A percentile compares a stretch with the other conserved stretches of the same genome.
These are phyloP conservation scores for Copidosoma floridanum DNA, from an alignment of 1,140 invertebrate genomes.

Conservation along the genomic window DNA sequence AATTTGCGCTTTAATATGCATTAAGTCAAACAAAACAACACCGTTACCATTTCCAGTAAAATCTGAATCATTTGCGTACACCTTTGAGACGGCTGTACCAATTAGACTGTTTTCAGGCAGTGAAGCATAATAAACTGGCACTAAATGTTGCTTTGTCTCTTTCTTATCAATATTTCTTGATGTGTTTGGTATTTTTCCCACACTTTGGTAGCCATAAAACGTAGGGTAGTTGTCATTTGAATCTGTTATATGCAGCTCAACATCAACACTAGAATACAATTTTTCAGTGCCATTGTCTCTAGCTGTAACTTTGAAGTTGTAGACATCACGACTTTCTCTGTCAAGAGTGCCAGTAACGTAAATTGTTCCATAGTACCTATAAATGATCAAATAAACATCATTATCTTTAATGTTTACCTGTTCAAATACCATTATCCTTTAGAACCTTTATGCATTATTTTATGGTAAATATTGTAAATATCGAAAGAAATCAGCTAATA, in stretches of 20 bases:
- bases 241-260: slow-evolving; percentile 78
- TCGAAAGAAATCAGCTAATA: no score
- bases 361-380: slow-evolving; percentile 70
- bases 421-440: no score
- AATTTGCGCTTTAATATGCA: slow-evolving; percentile 59
- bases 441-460: no score
- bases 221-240: slow-evolving; percentile 75
- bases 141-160: slow-evolving; percentile 14
- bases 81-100: slow-evolving; percentile 67
- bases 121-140: slow-evolving; percentile 71
- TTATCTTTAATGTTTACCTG: no score
- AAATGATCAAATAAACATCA: no score
- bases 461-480: no score
- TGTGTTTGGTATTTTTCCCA: slow-evolving; percentile 35
- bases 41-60: slow-evolving; percentile 81
- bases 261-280: slow-evolving; percentile 69
- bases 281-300: slow-evolving; percentile 67
- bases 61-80: slow-evolving; percentile 83
- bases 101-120: slow-evolving; percentile 68
- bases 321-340: slow-evolving; percentile 70
- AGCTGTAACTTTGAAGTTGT: slow-evolving; percentile 73
- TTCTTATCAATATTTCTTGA: background rate
- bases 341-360: slow-evolving; percentile 76
- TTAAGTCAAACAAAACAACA: slow-evolving; percentile 71
- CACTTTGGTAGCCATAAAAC: slow-evolving; percentile 71